phyloP scores from a whole-genome alignment of 2,888 invertebrate genomes.

The Apamea epomidion region DNA sequence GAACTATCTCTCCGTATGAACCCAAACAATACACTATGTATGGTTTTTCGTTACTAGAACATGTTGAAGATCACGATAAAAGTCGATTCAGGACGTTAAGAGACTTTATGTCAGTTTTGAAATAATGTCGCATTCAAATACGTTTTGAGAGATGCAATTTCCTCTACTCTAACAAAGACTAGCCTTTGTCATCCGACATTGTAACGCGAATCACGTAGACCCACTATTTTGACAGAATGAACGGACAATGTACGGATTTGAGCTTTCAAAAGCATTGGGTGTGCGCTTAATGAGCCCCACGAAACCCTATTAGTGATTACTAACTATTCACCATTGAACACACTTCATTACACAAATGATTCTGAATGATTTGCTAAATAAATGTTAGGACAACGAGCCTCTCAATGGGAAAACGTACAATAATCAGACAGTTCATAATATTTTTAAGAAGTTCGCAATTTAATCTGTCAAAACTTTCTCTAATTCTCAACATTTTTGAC shows the following conservation, averaged over 20 bases:
- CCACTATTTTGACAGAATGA: conserved; percentile 72
- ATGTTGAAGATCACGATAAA: neutral
- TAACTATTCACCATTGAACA: conserved; percentile 39
- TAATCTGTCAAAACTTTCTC: neutral
- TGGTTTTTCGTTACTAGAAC: neutral
- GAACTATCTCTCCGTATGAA: neutral
- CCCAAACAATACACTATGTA: neutral
- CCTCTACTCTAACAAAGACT: conserved; percentile 77
- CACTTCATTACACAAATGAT: conserved; percentile 41
- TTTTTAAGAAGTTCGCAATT: neutral
- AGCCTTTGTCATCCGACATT: conserved; percentile 76
- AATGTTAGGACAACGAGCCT: too few relatives aligned
- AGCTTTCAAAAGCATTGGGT: conserved; percentile 38
- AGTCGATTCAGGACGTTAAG: neutral
- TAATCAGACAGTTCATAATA: neutral
- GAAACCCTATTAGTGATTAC: conserved; percentile 51
- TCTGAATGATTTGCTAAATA: conserved; percentile 12
- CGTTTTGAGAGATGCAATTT: conserved; percentile 84
- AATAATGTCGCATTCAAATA: conserved; percentile 73
- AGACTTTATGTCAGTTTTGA: neutral
- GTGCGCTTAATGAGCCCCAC: conserved; percentile 47
- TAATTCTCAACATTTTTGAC: neutral
- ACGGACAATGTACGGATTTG: conserved; percentile 64
- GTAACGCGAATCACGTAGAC: conserved; percentile 79
- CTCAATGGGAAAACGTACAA: too few relatives aligned